Evolutionary conservation across 2,113 vertebrate genomes (phyloP).

Genomic region (Sceloporus undulatus): DNA sequence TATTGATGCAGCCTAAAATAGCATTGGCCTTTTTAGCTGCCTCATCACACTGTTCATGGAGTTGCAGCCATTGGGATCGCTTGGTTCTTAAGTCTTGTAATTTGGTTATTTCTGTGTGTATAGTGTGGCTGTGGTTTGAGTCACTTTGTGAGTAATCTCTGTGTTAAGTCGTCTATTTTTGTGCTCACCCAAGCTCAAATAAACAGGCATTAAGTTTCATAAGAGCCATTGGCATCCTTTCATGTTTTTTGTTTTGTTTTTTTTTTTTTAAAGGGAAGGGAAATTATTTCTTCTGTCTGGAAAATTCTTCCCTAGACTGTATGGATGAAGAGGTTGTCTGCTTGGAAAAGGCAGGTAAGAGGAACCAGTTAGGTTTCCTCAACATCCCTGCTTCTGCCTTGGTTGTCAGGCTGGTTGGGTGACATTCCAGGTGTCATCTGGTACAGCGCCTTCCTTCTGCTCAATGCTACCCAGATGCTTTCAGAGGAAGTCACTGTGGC

Average conservation of each 20-base stretch:
- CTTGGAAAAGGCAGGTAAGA: background rate
- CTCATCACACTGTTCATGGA: too few species aligned
- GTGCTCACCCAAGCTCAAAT: conserved; percentile 10
- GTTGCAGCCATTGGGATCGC: background rate
- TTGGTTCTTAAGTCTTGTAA: background rate
- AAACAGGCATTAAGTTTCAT: conserved; percentile 12
- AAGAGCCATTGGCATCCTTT: background rate
- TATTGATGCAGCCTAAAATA: too few species aligned
- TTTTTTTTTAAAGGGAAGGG: background rate
- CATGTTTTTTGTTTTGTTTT: background rate
- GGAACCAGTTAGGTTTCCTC: background rate
- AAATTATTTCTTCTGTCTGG: background rate
- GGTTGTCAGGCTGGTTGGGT: too few species aligned
- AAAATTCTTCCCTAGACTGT: background rate
- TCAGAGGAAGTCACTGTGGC: background rate
- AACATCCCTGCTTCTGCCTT: too few species aligned
- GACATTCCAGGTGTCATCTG: background rate
- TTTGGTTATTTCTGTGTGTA: background rate
- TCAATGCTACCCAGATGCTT: background rate
- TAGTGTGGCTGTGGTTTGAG: background rate
- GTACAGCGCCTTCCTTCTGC: background rate
- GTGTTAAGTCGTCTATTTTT: conserved; percentile 19
- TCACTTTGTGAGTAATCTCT: conserved; percentile 16
- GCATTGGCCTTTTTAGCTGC: too few species aligned
- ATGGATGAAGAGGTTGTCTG: too few species aligned